Percentiles rank a stretch among this genome's conserved stretches.
These are phyloP conservation scores for Tinamus guttatus DNA, from an alignment of 2,113 vertebrate species.

Conservation along the genomic window DNA sequence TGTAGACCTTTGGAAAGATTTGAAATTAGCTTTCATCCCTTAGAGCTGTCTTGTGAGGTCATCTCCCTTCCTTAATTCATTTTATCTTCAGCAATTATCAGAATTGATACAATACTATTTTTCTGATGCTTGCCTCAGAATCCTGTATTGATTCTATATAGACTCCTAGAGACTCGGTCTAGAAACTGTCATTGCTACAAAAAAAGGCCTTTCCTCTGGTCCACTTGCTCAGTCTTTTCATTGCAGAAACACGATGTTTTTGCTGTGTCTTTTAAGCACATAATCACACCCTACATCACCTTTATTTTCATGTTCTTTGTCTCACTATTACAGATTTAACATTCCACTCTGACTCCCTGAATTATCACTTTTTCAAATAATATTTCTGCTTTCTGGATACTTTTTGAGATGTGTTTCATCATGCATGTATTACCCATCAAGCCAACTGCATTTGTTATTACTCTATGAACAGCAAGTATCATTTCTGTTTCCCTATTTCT, in stretches of 20 bases:
- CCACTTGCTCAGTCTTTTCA: not conserved
- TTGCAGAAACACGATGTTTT: not conserved
- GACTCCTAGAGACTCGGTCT: not conserved
- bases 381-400: rapidly evolving
- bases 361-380: not conserved
- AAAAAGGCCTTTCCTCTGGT: not conserved
- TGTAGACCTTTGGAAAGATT: constrained; percentile 2
- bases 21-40: not conserved
- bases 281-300: not conserved
- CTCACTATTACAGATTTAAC: not conserved
- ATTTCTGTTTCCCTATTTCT: not conserved
- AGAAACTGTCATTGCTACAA: not conserved
- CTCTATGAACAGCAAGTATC: not conserved
- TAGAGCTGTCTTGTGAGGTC: not conserved
- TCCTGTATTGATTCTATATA: not conserved
- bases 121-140: not conserved
- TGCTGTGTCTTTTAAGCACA: not conserved
- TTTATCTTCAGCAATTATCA: not conserved
- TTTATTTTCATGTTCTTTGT: not conserved
- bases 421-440: not conserved
- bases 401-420: not conserved
- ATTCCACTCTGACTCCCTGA: not conserved
- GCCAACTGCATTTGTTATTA: not conserved
- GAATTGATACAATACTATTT: not conserved
- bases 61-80: not conserved